Conservation (phyloP, 2,113 vertebrate genomes). For the Callionymus lyra region DNA sequence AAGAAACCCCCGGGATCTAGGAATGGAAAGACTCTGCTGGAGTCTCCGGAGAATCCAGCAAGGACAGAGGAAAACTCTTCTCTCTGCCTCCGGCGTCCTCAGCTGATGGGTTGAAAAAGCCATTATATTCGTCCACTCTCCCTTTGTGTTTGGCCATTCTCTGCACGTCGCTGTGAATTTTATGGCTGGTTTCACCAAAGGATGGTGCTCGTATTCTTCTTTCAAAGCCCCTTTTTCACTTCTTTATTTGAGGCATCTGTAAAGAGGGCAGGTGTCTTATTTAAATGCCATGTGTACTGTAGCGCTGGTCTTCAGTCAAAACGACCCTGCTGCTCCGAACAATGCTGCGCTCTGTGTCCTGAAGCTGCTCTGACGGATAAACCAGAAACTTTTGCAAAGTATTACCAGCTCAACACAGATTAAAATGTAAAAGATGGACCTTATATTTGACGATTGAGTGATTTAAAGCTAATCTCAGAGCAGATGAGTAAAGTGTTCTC, state of each 20-base stretch:
- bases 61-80: slow-evolving; percentile 12
- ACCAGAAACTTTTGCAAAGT: too few relatives aligned
- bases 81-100: slow-evolving; percentile 32
- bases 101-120: slow-evolving; percentile 36
- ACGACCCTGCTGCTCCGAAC: slow-evolving; percentile 30
- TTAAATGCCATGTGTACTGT: slow-evolving; percentile 16
- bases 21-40: slow-evolving; percentile 9
- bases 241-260: slow-evolving; percentile 1
- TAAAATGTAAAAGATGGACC: too few relatives aligned
- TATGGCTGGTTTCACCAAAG: slow-evolving; percentile 35
- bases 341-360: slow-evolving; percentile 36
- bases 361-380: slow-evolving; percentile 5
- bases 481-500: too few relatives aligned
- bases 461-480: too few relatives aligned
- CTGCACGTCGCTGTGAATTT: slow-evolving; percentile 29
- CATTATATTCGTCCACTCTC: slow-evolving; percentile 32
- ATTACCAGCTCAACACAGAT: too few relatives aligned
- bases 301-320: slow-evolving; percentile 25
- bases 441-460: too few relatives aligned
- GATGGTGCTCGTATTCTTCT: slow-evolving; percentile 11
- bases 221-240: slow-evolving; percentile 8
- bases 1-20: too few relatives aligned
- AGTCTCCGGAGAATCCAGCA: slow-evolving; percentile 8
- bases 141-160: slow-evolving; percentile 29
- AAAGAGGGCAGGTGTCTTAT: slow-evolving; percentile 27